phyloP scores from a whole-genome alignment of 2,797 vertebrate genomes.

The Urocyon cinereoargenteus region DNA sequence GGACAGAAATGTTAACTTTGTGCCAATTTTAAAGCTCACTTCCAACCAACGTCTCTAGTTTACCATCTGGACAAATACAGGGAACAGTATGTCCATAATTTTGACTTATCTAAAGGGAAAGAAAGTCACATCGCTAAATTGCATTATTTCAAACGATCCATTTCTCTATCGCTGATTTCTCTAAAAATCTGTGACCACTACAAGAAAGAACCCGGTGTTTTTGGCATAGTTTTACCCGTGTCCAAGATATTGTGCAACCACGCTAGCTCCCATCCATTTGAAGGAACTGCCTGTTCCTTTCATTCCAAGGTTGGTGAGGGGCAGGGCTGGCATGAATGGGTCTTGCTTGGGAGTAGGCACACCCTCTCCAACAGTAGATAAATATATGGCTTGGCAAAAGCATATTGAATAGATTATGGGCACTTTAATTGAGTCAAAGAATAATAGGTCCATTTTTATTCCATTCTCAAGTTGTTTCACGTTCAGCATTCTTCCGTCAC shows the following conservation, averaged over 20 bases:
- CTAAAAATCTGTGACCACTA: slow-evolving; percentile 35
- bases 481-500: slow-evolving; percentile 56
- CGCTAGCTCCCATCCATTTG: background rate
- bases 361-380: slow-evolving; percentile 36
- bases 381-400: slow-evolving; percentile 62
- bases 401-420: slow-evolving; percentile 8
- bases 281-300: slow-evolving; percentile 25
- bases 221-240: background rate
- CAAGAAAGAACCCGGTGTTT: slow-evolving; percentile 10
- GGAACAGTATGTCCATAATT: slow-evolving; percentile 49
- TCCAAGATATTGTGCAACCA: background rate
- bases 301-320: background rate
- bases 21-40: slow-evolving; percentile 63
- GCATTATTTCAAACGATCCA: slow-evolving; percentile 57
- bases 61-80: slow-evolving; percentile 54
- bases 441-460: slow-evolving; percentile 68
- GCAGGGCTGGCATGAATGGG: background rate
- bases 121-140: background rate
- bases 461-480: slow-evolving; percentile 73
- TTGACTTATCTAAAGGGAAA: slow-evolving; percentile 10
- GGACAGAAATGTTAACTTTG: slow-evolving; percentile 55
- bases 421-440: slow-evolving; percentile 61
- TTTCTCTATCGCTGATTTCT: slow-evolving; percentile 44
- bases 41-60: slow-evolving; percentile 51
- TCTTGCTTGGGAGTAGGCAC: background rate